Base-by-base conservation (phyloP, 1,140 invertebrate species). In the Trachymyrmex cornetzi region DNA sequence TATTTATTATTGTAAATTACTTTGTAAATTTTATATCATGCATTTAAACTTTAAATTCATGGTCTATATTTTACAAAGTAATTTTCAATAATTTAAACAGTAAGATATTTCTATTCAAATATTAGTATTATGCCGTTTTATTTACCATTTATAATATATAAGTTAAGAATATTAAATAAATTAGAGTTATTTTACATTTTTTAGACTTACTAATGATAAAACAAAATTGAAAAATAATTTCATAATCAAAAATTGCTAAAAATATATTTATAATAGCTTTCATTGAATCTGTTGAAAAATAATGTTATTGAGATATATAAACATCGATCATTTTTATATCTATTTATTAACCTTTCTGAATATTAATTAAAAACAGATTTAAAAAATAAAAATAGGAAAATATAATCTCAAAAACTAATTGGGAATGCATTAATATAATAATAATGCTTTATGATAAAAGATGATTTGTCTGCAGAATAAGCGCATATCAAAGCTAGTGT, bases 401-500 rank as follows among this genome's bases (percentile, higher is more conserved):
- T 79, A 24, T 16, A 24, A 50, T 57, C 5, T 57, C n/a, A 57
- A 57, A 57, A 22, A 55, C 63, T 63, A 77, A 77, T 30, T 38
- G 1, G 24, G n/a, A 24, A 59, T 79, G n/a, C 27, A 66, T 66
- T 34, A 14, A 79, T 5, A 53, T 53, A 50, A 50, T 50, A 61
- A 22, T 64, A 16, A 61, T 79, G 77, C 11, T 11, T 66, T 66
- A 48, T 66, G 27, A 79, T n/a, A 38, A 16, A 79, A 66, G 66
- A 79, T 9, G 11, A 66, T 53, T 79, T 34, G 19, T 64, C 27
- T 44, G 11, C 38, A 44, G 12, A 66, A 66, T 3, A 79, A 66
- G 77, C 77, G 61, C 34, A 27, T 7, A 79, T 53, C 2, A 79
- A 34, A 79, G 61, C 44, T 38, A 66, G 27, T 61, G 24, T 48